These are phyloP conservation scores for Falco peregrinus DNA, from an alignment of 2,797 vertebrate species.

Conservation along the genomic window DNA sequence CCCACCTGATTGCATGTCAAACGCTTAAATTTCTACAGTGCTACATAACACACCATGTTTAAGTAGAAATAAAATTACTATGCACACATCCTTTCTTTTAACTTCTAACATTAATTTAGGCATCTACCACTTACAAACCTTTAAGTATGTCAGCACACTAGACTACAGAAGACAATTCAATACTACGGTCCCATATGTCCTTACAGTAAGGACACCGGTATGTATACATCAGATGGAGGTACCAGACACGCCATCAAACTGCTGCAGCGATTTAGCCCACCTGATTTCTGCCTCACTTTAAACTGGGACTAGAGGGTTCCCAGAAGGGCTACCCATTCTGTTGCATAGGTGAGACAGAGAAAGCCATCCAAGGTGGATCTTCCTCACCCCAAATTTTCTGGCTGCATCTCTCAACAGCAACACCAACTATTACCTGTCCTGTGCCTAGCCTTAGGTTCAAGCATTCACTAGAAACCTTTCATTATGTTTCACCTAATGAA, in stretches of 20 bases:
- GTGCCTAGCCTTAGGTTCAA: neutral
- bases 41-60: neutral
- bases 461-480: neutral
- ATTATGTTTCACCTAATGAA: neutral
- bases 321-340: neutral
- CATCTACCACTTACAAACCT: neutral
- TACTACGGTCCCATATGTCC: neutral
- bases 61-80: neutral
- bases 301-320: neutral
- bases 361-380: neutral
- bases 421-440: neutral
- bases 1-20: neutral
- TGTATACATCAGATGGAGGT: neutral
- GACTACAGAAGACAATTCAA: neutral
- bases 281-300: neutral
- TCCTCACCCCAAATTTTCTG: neutral
- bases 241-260: neutral
- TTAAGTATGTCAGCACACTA: neutral
- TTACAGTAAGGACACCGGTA: neutral
- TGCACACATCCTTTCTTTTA: neutral
- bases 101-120: neutral
- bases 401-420: neutral
- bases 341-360: neutral
- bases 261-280: neutral
- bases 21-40: neutral